phyloP scores from a whole-genome alignment of 1,140 invertebrate species.

The Frieseomelitta varia region DNA sequence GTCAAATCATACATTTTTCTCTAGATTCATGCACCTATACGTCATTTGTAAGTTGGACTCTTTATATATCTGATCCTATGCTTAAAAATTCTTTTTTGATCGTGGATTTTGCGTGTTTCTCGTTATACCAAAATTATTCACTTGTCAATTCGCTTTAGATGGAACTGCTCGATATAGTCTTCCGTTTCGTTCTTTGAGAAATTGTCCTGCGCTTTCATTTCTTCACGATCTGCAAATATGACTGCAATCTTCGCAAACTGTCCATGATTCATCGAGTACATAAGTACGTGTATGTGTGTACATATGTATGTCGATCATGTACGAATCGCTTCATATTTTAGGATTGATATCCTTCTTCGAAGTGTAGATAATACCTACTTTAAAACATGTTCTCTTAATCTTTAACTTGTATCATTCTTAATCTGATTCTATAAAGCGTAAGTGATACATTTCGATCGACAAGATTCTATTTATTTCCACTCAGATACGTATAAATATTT shows the following conservation, averaged over 20 bases:
- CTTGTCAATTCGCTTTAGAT: neutral
- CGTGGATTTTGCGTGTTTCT: neutral
- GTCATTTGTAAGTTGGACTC: neutral
- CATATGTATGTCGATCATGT: neutral
- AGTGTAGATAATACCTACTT: neutral
- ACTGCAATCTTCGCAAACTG: neutral
- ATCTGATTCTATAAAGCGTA: neutral
- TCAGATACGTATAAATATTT: neutral
- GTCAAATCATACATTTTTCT: neutral
- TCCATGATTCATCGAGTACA: constrained; percentile 24
- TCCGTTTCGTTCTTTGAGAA: neutral
- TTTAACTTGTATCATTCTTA: neutral
- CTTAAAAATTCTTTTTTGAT: neutral
- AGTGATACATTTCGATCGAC: neutral
- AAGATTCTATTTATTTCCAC: neutral
- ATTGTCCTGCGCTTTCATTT: neutral
- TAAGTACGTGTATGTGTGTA: neutral
- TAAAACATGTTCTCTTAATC: neutral
- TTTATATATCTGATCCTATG: neutral
- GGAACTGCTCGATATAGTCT: neutral
- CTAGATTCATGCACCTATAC: neutral
- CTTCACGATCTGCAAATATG: neutral
- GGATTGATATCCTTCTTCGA: neutral
- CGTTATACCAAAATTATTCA: too few species aligned
- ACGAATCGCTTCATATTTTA: neutral